phyloP scores from a whole-genome alignment of 2,113 vertebrate genomes.

The Tachuris rubrigastra region DNA sequence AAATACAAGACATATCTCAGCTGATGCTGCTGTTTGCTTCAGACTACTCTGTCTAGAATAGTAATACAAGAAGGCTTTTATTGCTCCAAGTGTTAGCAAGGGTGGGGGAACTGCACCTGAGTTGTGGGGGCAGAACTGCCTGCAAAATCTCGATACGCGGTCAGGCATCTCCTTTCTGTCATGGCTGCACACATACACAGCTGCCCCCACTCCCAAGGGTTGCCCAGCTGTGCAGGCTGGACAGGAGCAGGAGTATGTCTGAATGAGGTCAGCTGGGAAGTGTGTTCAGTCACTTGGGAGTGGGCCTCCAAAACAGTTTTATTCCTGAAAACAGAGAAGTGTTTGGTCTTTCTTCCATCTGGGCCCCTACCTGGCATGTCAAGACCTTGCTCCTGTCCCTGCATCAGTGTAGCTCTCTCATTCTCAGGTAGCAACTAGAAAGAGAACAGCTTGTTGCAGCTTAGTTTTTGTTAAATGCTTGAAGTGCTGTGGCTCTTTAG shows the following conservation, averaged over 20 bases:
- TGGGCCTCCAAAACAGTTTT: neutral
- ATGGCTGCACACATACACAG: fast-evolving
- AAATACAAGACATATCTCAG: fast-evolving
- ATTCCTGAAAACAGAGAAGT: neutral
- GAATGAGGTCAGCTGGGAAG: neutral
- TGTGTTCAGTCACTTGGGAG: neutral
- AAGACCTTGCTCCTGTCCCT: neutral
- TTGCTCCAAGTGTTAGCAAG: neutral
- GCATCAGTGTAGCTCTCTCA: neutral
- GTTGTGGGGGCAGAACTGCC: neutral
- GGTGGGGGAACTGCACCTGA: neutral
- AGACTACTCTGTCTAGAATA: neutral
- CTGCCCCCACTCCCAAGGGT: neutral
- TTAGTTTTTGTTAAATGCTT: neutral
- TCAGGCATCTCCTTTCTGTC: neutral
- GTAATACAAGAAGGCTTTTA: neutral
- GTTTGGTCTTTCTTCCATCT: neutral
- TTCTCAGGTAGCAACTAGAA: neutral
- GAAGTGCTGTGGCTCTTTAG: neutral
- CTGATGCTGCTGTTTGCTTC: neutral
- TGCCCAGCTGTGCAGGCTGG: neutral
- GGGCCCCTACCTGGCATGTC: neutral
- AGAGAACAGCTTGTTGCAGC: neutral
- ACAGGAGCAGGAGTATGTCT: neutral
- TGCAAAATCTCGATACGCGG: neutral